Evolutionary conservation across 2,888 invertebrate species (phyloP).

Genomic region (Didymodactylos carnosus): DNA sequence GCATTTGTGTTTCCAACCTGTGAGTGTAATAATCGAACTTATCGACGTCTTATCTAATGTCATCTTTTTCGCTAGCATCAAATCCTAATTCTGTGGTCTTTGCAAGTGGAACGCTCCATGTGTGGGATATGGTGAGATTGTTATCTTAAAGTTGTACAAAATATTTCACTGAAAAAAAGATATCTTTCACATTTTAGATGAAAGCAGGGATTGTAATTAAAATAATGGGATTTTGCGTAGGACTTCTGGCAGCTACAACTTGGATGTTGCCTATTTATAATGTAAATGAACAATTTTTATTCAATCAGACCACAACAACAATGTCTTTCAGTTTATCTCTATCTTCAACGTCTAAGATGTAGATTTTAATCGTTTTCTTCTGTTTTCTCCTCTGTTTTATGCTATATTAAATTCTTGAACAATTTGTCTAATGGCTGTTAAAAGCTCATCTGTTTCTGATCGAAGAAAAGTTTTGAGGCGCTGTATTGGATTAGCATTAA

Average conservation of each 20-base stretch:
- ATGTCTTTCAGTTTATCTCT: no score
- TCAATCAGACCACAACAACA: no score
- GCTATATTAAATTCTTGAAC: no score
- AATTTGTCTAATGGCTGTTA: no score
- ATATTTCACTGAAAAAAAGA: no score
- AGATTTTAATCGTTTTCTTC: no score
- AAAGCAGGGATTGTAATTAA: slow-evolving; percentile 24
- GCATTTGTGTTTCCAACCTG: slow-evolving; percentile 11
- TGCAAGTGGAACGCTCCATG: slow-evolving; percentile 14
- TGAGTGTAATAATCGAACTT: background rate
- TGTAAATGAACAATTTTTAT: background rate
- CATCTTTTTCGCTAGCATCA: slow-evolving; percentile 8
- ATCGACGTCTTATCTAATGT: background rate
- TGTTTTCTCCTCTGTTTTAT: no score
- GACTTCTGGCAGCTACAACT: slow-evolving; percentile 22
- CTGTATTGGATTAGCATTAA: no score
- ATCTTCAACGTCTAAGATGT: no score
- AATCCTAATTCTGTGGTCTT: slow-evolving; percentile 16
- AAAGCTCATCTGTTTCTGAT: no score
- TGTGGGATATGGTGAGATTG: slow-evolving; percentile 15
- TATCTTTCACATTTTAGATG: slow-evolving; percentile 18
- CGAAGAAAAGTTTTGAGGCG: no score
- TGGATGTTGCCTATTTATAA: slow-evolving; percentile 19
- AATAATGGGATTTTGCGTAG: slow-evolving; percentile 20
- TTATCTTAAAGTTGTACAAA: no score